Evolutionary conservation across 1,140 invertebrate genomes (phyloP), one percentile per base, ranked within the genome.

Genomic region (Pectinophora gossypiella): DNA sequence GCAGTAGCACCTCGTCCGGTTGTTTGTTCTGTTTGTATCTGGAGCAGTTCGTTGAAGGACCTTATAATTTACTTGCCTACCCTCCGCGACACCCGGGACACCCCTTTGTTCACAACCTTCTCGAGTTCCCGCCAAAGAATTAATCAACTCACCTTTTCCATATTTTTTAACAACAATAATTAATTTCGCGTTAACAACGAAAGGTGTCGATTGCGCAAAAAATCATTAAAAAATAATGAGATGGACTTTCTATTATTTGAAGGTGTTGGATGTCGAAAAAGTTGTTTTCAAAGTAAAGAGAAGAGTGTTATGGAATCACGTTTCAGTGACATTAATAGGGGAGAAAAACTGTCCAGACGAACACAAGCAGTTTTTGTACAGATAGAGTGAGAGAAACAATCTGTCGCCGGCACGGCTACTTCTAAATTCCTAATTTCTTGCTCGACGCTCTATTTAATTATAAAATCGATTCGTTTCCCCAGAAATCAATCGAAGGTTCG

Each of bases 21-120:
- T 36, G 46, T 50, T 50, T 45, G 43, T 23, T 63, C 48, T 44
- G 45, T 40, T 40, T 51, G 51, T 56, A 56, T 53, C 46, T 32
- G 38, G 23, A 36, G 4, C 23, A 22, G 20, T 48, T n/a, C 32
- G 10, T 35, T n/a, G 27, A 35, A 44, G 27, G 21, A 35, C 40
- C 50, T 52, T 52, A 13, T 27, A 52, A 32, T 20, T 35, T 27
- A 19, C 43, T 19, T 44, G 27, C 3, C 23, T 23, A 10, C 21
- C 36, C 21, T 52, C 15, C 23, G 12, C 44, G 10, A 35, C 22
- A 12, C 18, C 13, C 9, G 10, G 10, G 10, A 22, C 49, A 61
- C 59, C 68, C 72, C 60, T 73, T 78, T 72, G 65, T 68, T 51
- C 51, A 71, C 70, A 84, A 78, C 67, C 63, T 68, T 82, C 78